Conservation (phyloP, 2,797 vertebrate genomes). For the Rhabdophis nuchalis region DNA sequence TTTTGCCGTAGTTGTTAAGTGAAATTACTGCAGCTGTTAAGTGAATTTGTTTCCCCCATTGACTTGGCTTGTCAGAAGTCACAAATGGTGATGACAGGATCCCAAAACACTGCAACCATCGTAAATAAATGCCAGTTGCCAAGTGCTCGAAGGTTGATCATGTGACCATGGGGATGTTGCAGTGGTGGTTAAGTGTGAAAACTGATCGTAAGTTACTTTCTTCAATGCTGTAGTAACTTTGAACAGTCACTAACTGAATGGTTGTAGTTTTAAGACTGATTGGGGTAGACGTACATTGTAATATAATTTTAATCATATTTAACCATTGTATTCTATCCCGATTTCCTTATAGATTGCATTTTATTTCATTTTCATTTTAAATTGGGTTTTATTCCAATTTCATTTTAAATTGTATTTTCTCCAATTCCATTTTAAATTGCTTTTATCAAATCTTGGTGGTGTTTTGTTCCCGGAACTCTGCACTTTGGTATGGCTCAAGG, state of each 20-base stretch:
- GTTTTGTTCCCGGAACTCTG: too few relatives aligned
- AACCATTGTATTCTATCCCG: too few relatives aligned
- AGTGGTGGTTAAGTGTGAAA: neutral
- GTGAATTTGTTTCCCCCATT: neutral
- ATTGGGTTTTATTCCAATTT: too few relatives aligned
- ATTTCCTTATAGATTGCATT: too few relatives aligned
- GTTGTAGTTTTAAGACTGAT: too few relatives aligned
- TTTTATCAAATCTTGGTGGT: too few relatives aligned
- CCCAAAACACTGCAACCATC: neutral
- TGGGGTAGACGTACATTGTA: too few relatives aligned
- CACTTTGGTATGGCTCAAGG: too few relatives aligned
- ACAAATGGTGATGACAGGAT: neutral
- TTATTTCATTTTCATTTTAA: too few relatives aligned
- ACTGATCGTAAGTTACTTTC: neutral
- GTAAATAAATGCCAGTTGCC: neutral
- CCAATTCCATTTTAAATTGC: too few relatives aligned
- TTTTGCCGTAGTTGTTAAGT: neutral
- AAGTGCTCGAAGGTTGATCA: neutral
- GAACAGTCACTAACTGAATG: neutral
- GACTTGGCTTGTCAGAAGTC: neutral
- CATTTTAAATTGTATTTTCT: too few relatives aligned
- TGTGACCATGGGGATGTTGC: neutral
- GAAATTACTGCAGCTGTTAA: neutral
- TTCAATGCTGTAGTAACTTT: neutral
- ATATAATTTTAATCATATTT: too few relatives aligned